Evolutionary conservation across 2,113 vertebrate species (phyloP).

Genomic region (Brachyhypopomus gauderio): DNA sequence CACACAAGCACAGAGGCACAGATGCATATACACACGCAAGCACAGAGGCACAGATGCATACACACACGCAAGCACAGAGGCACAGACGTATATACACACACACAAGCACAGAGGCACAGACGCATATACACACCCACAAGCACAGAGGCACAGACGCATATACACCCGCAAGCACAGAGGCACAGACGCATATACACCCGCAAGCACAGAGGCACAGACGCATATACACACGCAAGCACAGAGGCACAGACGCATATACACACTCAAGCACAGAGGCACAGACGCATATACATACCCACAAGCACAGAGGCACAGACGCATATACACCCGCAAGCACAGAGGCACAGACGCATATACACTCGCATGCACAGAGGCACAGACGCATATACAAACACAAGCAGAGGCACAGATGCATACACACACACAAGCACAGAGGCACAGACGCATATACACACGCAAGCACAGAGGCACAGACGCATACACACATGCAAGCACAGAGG

Average conservation of each 20-base stretch:
- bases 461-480: no score
- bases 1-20: neutral
- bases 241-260: neutral
- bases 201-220: neutral
- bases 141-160: neutral
- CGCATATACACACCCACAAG: neutral
- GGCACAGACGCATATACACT: neutral
- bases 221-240: neutral
- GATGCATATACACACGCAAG: neutral
- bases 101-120: neutral
- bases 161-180: neutral
- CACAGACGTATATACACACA: neutral
- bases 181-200: neutral
- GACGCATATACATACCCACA: no score
- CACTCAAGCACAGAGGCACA: neutral
- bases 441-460: neutral
- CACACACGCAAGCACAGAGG: constrained; percentile 1
- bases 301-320: neutral
- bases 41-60: neutral
- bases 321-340: neutral
- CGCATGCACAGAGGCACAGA: no score
- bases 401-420: neutral
- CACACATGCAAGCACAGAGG: neutral
- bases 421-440: neutral
- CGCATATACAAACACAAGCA: neutral